Conservation (phyloP, 2,888 invertebrate genomes). For the Cerceris rybyensis region DNA sequence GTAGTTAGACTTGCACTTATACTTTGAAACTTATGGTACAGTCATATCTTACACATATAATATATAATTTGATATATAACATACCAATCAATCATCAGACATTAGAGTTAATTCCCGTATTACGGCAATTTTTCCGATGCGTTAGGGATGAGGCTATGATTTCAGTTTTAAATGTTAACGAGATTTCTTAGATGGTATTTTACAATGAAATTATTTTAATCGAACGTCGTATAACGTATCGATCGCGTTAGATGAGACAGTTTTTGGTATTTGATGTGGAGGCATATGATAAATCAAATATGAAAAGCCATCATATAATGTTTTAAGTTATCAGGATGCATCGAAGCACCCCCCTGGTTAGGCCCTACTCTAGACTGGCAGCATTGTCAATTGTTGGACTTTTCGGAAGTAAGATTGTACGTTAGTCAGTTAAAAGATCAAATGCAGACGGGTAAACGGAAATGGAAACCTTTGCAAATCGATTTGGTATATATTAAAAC, state of each 20-base stretch:
- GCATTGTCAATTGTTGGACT: constrained; percentile 86
- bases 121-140: too few relatives aligned
- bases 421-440: constrained; percentile 76
- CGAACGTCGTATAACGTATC: not conserved
- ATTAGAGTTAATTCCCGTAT: too few relatives aligned
- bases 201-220: too few relatives aligned
- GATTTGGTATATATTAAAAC: constrained; percentile 56
- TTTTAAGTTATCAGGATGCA: constrained; percentile 80
- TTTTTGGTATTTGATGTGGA: not conserved
- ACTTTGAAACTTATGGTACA: too few relatives aligned
- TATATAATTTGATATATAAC: too few relatives aligned
- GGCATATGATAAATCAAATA: not conserved
- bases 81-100: too few relatives aligned
- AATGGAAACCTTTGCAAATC: constrained; percentile 43
- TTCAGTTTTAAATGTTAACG: too few relatives aligned
- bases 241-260: not conserved
- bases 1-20: not conserved
- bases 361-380: constrained; percentile 86
- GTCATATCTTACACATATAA: too few relatives aligned
- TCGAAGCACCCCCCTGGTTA: constrained; percentile 81
- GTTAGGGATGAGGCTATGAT: too few relatives aligned
- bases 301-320: constrained; percentile 5
- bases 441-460: constrained; percentile 63
- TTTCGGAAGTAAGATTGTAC: constrained; percentile 85
- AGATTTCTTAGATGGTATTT: too few relatives aligned